Evolutionary conservation across 2,888 invertebrate species (phyloP).

Genomic region (Pseudeuparius sepicola): DNA sequence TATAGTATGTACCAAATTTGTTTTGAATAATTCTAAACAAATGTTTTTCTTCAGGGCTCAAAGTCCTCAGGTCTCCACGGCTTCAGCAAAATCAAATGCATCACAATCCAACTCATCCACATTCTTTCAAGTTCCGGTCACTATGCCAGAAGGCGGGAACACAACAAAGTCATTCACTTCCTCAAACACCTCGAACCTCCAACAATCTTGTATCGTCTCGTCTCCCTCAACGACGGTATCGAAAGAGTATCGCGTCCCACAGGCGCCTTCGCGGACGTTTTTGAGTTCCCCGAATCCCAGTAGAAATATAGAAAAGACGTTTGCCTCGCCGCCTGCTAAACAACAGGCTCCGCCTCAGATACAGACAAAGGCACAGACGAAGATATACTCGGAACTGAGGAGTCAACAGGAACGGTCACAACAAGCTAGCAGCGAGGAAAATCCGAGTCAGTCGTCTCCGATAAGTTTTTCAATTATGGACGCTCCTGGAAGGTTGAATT

Average conservation of each 20-base stretch:
- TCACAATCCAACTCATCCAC: constrained; percentile 41
- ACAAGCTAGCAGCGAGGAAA: constrained; percentile 38
- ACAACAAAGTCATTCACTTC: constrained; percentile 32
- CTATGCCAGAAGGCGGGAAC: constrained; percentile 43
- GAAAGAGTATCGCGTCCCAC: constrained; percentile 54
- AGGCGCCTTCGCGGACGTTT: constrained; percentile 42
- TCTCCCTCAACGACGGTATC: constrained; percentile 47
- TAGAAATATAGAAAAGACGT: constrained; percentile 33
- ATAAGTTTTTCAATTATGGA: constrained; percentile 71
- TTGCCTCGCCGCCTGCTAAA: constrained; percentile 39
- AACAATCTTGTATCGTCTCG: constrained; percentile 65
- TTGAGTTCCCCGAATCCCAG: constrained; percentile 36
- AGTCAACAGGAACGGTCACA: constrained; percentile 27
- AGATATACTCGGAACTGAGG: constrained; percentile 61
- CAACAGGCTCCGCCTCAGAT: constrained; percentile 38
- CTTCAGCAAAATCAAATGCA: constrained; percentile 26
- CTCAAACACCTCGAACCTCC: constrained; percentile 45
- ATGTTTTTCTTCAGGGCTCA: constrained; percentile 34
- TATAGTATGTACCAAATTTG: too few species aligned
- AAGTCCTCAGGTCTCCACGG: constrained; percentile 38
- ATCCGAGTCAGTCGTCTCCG: constrained; percentile 55
- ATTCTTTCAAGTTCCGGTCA: constrained; percentile 55
- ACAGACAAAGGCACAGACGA: constrained; percentile 68
- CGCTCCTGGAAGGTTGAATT: constrained; percentile 53
- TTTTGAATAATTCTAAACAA: background rate